phyloP scores from a whole-genome alignment of 2,888 invertebrate genomes.

The Tridacna crocea region DNA sequence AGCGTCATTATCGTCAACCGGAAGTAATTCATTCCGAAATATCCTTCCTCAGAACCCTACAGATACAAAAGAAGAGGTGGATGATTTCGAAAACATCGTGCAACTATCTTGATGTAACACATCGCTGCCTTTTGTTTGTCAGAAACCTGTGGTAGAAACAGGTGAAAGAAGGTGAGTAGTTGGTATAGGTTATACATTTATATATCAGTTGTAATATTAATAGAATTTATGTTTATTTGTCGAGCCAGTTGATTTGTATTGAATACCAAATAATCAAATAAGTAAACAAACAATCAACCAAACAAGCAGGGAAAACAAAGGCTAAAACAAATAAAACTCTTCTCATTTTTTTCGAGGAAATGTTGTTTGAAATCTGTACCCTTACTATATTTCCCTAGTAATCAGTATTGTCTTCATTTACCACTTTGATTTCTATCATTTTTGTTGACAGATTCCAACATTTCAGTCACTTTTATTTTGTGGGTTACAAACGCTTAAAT shows the following conservation, averaged over 20 bases:
- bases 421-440: background rate
- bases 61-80: no score
- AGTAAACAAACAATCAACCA: background rate
- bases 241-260: no score
- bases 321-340: no score
- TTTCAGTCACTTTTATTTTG: background rate
- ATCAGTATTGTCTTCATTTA: background rate
- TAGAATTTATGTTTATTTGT: no score
- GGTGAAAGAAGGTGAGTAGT: slow-evolving; percentile 25
- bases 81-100: background rate
- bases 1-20: no score
- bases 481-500: background rate
- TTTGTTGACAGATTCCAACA: background rate
- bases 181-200: background rate
- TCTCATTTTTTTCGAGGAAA: background rate
- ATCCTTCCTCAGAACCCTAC: no score
- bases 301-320: no score
- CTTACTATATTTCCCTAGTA: background rate
- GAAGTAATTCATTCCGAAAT: no score
- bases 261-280: no score
- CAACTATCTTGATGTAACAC: background rate
- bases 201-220: no score
- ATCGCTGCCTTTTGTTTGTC: slow-evolving; percentile 37
- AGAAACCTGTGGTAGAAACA: slow-evolving; percentile 15
- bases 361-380: background rate